Evolutionary conservation across 2,797 vertebrate species (phyloP).

Genomic region (Antennarius maculatus): DNA sequence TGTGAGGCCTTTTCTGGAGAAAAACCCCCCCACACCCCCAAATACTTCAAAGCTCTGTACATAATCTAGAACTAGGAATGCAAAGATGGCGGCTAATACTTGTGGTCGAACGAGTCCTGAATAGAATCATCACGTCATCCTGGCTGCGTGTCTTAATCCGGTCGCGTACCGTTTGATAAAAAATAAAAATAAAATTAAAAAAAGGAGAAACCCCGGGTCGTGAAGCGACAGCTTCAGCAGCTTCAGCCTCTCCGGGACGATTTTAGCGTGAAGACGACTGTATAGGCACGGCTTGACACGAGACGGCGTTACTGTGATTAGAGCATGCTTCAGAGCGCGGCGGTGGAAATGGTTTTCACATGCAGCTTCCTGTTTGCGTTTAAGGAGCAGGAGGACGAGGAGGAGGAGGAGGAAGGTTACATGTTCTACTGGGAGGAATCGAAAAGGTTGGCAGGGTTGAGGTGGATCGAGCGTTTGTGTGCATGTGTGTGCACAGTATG

Average conservation of each 20-base stretch:
- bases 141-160: conserved; percentile 38
- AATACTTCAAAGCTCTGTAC: conserved; percentile 73
- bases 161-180: conserved; percentile 52
- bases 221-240: not conserved
- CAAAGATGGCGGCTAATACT: conserved; percentile 42
- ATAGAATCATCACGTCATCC: conserved; percentile 42
- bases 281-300: conserved; percentile 72
- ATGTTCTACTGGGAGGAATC: conserved; percentile 49
- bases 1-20: conserved; percentile 44
- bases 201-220: conserved; percentile 26
- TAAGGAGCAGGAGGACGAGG: conserved; percentile 18
- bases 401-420: conserved; percentile 38
- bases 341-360: conserved; percentile 67
- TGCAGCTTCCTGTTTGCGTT: conserved; percentile 76
- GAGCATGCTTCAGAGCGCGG: conserved; percentile 77
- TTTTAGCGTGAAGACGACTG: conserved; percentile 65
- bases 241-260: conserved; percentile 47
- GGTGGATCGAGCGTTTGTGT: conserved; percentile 34
- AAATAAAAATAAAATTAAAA: not conserved
- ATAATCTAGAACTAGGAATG: conserved; percentile 40
- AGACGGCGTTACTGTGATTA: conserved; percentile 68
- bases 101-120: conserved; percentile 56
- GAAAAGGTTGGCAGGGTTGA: conserved; percentile 50
- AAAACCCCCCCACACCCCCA: conserved; percentile 23
- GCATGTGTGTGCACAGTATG: not conserved